Evolutionary conservation across 2,797 vertebrate genomes (phyloP).

Genomic region (Sebastes nivosus): DNA sequence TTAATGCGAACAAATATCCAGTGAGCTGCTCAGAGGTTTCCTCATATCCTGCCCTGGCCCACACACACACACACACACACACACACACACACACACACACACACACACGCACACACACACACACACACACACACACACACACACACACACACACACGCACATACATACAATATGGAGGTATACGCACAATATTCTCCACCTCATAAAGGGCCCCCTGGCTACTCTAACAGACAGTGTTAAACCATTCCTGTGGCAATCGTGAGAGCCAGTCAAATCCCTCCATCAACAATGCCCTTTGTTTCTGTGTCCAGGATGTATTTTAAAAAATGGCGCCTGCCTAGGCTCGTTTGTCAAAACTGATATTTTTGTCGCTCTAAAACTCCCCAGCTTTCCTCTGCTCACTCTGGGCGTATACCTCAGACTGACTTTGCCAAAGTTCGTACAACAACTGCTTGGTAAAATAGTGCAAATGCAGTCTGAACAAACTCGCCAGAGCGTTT

Average conservation of each 20-base stretch:
- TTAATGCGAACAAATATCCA: constrained; percentile 80
- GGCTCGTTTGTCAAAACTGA: constrained; percentile 48
- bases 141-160: constrained; percentile 40
- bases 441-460: constrained; percentile 50
- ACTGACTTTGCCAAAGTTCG: constrained; percentile 38
- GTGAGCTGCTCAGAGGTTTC: constrained; percentile 71
- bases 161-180: constrained; percentile 6
- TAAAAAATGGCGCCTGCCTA: constrained; percentile 21
- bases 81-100: constrained; percentile 60
- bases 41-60: constrained; percentile 77
- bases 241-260: constrained; percentile 44
- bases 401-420: constrained; percentile 28
- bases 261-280: constrained; percentile 48
- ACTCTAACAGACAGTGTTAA: constrained; percentile 48
- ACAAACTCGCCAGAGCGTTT: constrained; percentile 35
- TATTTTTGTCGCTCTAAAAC: constrained; percentile 34
- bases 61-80: constrained; percentile 50
- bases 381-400: constrained; percentile 17
- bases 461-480: constrained; percentile 42
- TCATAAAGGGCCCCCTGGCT: constrained; percentile 48
- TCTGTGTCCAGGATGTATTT: constrained; percentile 38
- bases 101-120: constrained; percentile 51
- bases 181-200: constrained; percentile 30
- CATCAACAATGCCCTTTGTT: constrained; percentile 71
- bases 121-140: constrained; percentile 45